Base-by-base conservation (phyloP, 2,797 vertebrate species). In the Nasua narica region DNA sequence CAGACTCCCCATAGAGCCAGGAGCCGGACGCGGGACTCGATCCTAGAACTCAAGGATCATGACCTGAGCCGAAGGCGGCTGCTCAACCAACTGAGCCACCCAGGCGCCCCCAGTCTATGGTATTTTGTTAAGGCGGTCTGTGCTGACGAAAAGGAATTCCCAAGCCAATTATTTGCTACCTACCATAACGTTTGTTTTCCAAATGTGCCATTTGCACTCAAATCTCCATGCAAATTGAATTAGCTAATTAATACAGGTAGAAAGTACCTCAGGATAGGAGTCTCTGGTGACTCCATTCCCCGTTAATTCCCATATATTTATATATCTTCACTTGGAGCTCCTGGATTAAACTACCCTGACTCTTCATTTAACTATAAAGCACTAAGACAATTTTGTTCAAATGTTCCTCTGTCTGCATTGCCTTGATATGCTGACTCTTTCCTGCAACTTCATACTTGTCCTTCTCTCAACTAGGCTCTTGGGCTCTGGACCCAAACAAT, bases 221-320 rank as follows among this genome's bases (percentile, higher is more conserved):
- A 98, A 97, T 97, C 98, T 98, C 92, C 86, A 86, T 40, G 18
- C 95, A 98, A 98, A 98, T 93, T 98, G 96, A 94, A 97, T 97
- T 96, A 97, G 97, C 95, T 98, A 98, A 98, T 98, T 98, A 98
- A 98, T 82, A 37, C 96, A 98, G 97, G 90, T 97, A 96, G 97
- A 94, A 98, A 96, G 37, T 72, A 97, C 65, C 69, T 97, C 97
- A 72, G 77, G 96, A 95, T 78, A 94, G 87, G 94, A 98, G 96
- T 98, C 96, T 97, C 95, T 85, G 77, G 94, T 96, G 97, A 96
- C 83, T 98, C 69, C 37, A 50, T 92, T 98, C 78, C 77, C 88
- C 84, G 94, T 95, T 95, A 97, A 97, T 52, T 87, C 82, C 86
- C 37, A 87, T 67, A 50, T 78, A 83, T 94, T 95, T 97, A 56